Base-by-base conservation (phyloP, 2,888 invertebrate species). In the Nudaria mundana region DNA sequence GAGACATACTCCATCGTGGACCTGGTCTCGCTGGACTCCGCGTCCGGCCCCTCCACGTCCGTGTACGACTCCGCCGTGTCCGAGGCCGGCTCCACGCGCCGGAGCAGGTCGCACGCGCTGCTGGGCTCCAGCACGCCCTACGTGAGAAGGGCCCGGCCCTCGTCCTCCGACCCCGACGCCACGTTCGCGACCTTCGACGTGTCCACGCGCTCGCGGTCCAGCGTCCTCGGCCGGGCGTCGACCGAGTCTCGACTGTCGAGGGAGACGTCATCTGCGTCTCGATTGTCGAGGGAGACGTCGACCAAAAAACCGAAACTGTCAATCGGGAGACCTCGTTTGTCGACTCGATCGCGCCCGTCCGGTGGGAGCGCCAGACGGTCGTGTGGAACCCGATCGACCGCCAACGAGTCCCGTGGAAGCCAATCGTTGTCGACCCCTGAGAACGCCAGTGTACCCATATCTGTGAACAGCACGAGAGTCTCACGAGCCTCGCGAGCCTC, bases 1-100 rank as follows among this genome's bases (percentile, higher is more conserved):
- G 82, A 85, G 32, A 64, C 80, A 0, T 85, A 83, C 47, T 84
- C 87, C 0, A 74, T 85, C 2, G 84, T 86, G 0, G 86, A 87
- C 42, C 52, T 86, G 4, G 77, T 86, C 0, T 83, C 85, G 0
- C 34, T 70, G 0, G 77, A 80, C 31, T 72, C 83, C 0, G 70
- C 64, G 0, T 69, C 52, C 1, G 76, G 81, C 1, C 23, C 50
- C 0, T 54, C 47, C 15, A 54, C 46, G 8, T 80, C 85, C 0
- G 53, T 72, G 2, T 84, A 86, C 35, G 55, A 66, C 15, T 82
- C 83, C 0, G 71, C 64, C 0, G 69, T 50, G 1, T 76, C 81
- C 1, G 5, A 2, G 23, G 51, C 0, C 52, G 55, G 76, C 1
- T 64, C 35, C 5, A 73, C 74, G 0, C 61, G 76, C 2, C 79